Evolutionary conservation across 2,797 vertebrate genomes (phyloP).

Genomic region (Remorina albescens): DNA sequence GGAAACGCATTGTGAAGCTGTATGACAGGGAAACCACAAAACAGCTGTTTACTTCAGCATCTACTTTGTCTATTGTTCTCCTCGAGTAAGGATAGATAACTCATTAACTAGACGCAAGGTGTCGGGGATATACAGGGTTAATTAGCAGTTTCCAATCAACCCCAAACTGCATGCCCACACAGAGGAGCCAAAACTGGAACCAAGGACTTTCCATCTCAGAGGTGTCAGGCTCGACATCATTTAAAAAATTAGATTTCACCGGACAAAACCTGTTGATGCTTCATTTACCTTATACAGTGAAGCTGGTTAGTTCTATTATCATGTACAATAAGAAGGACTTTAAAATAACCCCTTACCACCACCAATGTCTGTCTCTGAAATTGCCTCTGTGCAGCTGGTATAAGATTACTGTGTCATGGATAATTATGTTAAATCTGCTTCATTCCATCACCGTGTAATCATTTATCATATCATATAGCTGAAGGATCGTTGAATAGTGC

Average conservation of each 20-base stretch:
- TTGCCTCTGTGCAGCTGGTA: neutral
- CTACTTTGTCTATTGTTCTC: neutral
- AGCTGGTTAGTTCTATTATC: neutral
- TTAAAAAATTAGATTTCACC: neutral
- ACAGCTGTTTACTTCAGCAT: neutral
- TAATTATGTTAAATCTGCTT: constrained; percentile 10
- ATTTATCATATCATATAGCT: neutral
- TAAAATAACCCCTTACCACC: neutral
- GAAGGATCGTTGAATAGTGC: neutral
- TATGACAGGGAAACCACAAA: neutral
- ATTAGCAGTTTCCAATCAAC: neutral
- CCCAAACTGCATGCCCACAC: neutral
- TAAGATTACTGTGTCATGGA: neutral
- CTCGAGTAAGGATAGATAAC: no score
- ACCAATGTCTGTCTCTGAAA: neutral
- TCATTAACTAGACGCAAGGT: no score
- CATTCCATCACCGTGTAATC: neutral
- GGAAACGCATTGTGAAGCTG: neutral
- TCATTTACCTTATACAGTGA: neutral
- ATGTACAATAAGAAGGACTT: neutral
- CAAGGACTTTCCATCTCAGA: neutral
- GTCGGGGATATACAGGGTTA: no score
- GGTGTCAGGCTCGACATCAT: neutral
- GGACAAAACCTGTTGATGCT: neutral
- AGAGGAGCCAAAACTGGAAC: neutral